Percentiles rank a stretch among this genome's conserved stretches.
phyloP scores from a whole-genome alignment of 2,888 invertebrate species.

The Aphrophora alni region DNA sequence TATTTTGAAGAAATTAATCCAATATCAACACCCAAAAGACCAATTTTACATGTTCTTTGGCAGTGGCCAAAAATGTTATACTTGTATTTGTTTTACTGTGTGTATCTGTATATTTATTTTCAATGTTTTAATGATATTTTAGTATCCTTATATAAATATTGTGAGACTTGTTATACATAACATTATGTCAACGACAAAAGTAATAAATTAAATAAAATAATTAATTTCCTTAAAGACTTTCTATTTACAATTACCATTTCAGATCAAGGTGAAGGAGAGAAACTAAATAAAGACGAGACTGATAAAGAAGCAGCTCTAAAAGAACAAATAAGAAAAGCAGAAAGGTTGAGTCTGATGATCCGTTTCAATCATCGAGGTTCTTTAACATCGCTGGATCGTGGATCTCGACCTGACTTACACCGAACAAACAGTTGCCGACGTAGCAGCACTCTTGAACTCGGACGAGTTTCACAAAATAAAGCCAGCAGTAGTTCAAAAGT shows the following conservation, averaged over 20 bases:
- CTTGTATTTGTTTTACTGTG: too few relatives aligned
- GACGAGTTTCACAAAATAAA: slow-evolving; percentile 40
- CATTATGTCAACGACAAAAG: too few relatives aligned
- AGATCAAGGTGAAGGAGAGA: slow-evolving; percentile 63
- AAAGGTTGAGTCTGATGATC: slow-evolving; percentile 75
- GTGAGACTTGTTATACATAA: too few relatives aligned
- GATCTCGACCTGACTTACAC: slow-evolving; percentile 40
- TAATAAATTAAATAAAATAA: too few relatives aligned
- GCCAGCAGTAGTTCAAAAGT: slow-evolving; percentile 65
- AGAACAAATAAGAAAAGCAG: slow-evolving; percentile 60
- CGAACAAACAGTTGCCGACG: slow-evolving; percentile 45
- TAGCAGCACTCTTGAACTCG: slow-evolving; percentile 47
- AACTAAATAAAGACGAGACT: slow-evolving; percentile 59
- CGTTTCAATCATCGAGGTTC: slow-evolving; percentile 80
- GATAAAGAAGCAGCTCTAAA: slow-evolving; percentile 44
- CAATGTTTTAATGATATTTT: too few relatives aligned
- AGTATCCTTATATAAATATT: too few relatives aligned
- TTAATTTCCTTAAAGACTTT: too few relatives aligned
- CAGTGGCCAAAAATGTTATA: too few relatives aligned
- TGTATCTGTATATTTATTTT: too few relatives aligned
- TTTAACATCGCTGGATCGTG: slow-evolving; percentile 69
- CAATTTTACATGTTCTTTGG: too few relatives aligned
- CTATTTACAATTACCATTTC: slow-evolving; percentile 20
- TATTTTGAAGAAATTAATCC: too few relatives aligned
- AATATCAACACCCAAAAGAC: too few relatives aligned